A percentile compares a stretch with the other conserved stretches of the same genome.
phyloP scores from a whole-genome alignment of 2,113 vertebrate species.

The Trichechus manatus region DNA sequence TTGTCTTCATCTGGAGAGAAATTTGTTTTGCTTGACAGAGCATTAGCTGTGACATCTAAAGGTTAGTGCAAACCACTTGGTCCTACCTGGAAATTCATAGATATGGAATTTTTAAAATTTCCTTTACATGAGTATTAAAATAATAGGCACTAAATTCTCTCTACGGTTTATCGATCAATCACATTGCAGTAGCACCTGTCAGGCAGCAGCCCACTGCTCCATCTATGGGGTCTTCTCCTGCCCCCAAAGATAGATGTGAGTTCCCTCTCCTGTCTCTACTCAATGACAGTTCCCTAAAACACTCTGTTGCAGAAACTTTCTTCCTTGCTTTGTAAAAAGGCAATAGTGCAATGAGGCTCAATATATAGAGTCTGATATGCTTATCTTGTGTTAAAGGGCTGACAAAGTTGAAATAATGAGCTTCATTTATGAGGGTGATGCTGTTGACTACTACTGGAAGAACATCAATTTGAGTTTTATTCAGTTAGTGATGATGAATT shows the following conservation, averaged over 20 bases:
- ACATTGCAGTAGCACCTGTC: background rate
- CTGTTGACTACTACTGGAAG: background rate
- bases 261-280: background rate
- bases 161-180: background rate
- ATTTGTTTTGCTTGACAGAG: conserved; percentile 50
- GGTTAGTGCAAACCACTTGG: background rate
- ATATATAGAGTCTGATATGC: background rate
- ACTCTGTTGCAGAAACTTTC: background rate
- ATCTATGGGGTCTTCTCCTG: background rate
- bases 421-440: background rate
- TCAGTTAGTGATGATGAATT: background rate
- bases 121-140: background rate
- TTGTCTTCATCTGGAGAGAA: conserved; percentile 33
- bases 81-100: background rate
- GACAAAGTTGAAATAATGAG: background rate
- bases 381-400: background rate
- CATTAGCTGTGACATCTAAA: conserved; percentile 2
- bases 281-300: background rate
- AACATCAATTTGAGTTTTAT: background rate
- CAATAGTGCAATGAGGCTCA: background rate
- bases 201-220: background rate
- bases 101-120: background rate
- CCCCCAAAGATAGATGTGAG: background rate
- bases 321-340: conserved; percentile 10
- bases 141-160: background rate